These are phyloP conservation scores for Stichodactyla mertensii DNA, from an alignment of 64 coral and sea anemone species.

Conservation along the genomic window DNA sequence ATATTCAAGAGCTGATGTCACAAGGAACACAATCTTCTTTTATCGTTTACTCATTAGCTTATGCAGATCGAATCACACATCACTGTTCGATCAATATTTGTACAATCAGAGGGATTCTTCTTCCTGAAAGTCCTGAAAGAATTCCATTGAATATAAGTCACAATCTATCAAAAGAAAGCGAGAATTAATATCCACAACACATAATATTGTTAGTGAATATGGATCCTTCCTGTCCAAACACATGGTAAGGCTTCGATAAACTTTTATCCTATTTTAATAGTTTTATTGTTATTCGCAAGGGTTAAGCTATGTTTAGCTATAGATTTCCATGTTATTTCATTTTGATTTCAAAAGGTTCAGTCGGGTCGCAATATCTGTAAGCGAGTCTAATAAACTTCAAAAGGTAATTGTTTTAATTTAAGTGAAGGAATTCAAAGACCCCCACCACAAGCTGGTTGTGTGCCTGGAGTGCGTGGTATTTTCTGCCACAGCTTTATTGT, in stretches of 20 bases:
- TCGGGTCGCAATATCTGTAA: too few relatives aligned
- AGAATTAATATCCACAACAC: background rate
- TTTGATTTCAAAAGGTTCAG: background rate
- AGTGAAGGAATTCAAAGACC: background rate
- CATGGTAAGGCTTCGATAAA: background rate
- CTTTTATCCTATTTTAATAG: background rate
- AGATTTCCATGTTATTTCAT: background rate
- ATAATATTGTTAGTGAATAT: background rate
- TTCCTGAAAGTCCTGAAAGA: background rate
- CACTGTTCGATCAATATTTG: conserved; percentile 9
- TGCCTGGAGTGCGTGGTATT: conserved; percentile 2
- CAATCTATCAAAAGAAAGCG: too few relatives aligned
- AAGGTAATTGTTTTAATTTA: too few relatives aligned
- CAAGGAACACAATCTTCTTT: background rate
- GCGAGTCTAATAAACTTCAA: too few relatives aligned
- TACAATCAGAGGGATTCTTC: background rate
- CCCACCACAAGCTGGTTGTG: background rate
- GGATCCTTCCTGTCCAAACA: background rate
- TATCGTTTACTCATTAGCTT: background rate
- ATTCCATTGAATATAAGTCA: too few relatives aligned
- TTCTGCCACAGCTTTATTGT: background rate
- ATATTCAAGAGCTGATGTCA: background rate
- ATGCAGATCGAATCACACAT: conserved; percentile 11
- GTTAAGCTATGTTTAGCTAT: conserved; percentile 4
- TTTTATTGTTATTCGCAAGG: background rate